A percentile compares a stretch with the other conserved stretches of the same genome.
phyloP scores from a whole-genome alignment of 2,888 invertebrate genomes.

The Plagodis pulveraria region DNA sequence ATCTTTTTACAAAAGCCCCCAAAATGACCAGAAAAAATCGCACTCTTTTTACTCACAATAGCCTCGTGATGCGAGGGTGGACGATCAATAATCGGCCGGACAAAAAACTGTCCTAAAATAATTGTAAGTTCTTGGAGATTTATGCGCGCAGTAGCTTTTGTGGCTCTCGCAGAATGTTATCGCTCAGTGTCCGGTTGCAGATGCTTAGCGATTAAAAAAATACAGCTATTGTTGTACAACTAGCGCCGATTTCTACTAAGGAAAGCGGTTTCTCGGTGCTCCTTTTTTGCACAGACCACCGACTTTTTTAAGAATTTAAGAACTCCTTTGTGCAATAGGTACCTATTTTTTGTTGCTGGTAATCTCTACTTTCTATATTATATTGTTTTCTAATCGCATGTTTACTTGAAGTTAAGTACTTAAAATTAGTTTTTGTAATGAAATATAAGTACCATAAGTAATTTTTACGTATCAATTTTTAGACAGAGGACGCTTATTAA shows the following conservation, averaged over 20 bases:
- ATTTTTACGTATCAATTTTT: too few relatives aligned
- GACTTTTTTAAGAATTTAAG: conserved; percentile 27
- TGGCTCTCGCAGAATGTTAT: conserved; percentile 69
- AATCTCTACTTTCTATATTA: background rate
- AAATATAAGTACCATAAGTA: too few relatives aligned
- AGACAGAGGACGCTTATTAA: too few relatives aligned
- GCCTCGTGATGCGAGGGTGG: conserved; percentile 77
- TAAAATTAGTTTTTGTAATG: too few relatives aligned
- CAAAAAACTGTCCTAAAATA: conserved; percentile 74
- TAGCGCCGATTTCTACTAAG: conserved; percentile 48
- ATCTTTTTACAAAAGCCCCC: conserved; percentile 77
- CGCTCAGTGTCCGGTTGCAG: conserved; percentile 77
- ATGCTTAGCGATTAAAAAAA: conserved; percentile 61
- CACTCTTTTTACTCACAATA: conserved; percentile 74
- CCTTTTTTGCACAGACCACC: conserved; percentile 28
- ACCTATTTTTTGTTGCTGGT: conserved; percentile 5
- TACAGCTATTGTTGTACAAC: conserved; percentile 45
- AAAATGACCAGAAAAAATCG: conserved; percentile 80
- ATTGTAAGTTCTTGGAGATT: conserved; percentile 80
- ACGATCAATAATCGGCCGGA: conserved; percentile 71
- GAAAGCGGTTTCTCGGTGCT: conserved; percentile 35
- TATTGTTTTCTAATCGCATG: background rate
- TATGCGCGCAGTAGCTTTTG: conserved; percentile 78
- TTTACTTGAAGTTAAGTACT: too few relatives aligned
- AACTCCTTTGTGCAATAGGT: conserved; percentile 30